Evolutionary conservation across 2,113 vertebrate species (phyloP).

Genomic region (Otolemur garnettii): DNA sequence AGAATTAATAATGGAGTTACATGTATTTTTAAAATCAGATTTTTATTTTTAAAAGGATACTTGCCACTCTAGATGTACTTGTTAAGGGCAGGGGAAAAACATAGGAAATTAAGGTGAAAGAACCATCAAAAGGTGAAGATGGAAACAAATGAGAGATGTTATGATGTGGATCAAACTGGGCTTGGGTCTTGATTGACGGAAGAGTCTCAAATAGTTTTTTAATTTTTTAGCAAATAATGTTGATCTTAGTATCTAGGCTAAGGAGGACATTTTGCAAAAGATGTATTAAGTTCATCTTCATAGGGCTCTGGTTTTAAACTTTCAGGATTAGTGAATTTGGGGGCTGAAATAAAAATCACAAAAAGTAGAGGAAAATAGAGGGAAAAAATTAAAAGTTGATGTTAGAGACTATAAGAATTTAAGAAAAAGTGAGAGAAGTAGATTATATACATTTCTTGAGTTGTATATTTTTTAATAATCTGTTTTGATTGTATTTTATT

Average conservation of each 20-base stretch:
- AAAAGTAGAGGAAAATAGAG: not conserved
- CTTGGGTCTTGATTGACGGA: not conserved
- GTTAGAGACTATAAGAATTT: not conserved
- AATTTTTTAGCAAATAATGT: not conserved
- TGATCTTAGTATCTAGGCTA: not conserved
- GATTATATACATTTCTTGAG: not conserved
- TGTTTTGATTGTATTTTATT: not conserved
- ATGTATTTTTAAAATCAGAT: not conserved
- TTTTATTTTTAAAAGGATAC: conserved; percentile 14
- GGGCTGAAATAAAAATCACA: not conserved
- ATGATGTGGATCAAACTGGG: not conserved
- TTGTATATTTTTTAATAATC: not conserved
- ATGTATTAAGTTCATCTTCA: not conserved
- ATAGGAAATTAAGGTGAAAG: not conserved
- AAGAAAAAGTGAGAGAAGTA: not conserved
- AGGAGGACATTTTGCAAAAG: not conserved
- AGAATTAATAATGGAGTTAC: not conserved
- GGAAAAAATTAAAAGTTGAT: not conserved
- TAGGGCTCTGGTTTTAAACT: not conserved
- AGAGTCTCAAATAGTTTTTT: not conserved
- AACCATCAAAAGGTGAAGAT: not conserved
- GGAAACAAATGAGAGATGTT: not conserved
- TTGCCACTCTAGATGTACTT: not conserved
- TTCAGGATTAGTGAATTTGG: not conserved
- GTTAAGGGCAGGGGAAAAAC: not conserved